phyloP scores from a whole-genome alignment of 2,113 vertebrate genomes.

The Ailuropoda melanoleuca region DNA sequence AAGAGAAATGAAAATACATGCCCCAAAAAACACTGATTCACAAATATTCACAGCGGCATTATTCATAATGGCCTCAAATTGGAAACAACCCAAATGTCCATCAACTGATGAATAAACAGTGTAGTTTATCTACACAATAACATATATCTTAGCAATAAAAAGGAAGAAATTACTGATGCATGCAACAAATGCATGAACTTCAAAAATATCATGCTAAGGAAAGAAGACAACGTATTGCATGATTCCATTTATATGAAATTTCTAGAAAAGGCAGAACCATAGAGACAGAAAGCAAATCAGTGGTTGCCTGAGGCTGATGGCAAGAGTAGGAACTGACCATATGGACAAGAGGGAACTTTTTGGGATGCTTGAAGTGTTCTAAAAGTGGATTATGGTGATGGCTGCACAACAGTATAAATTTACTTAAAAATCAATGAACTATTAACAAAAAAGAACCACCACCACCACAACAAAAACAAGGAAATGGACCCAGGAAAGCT shows the following conservation, averaged over 20 bases:
- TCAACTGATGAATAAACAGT: background rate
- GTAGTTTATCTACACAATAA: background rate
- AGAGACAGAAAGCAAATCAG: background rate
- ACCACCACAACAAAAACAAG: background rate
- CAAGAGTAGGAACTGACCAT: background rate
- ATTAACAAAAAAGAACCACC: background rate
- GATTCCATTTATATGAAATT: background rate
- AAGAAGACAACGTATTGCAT: background rate
- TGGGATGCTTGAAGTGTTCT: background rate
- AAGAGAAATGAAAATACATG: background rate
- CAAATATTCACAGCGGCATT: background rate
- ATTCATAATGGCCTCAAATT: background rate
- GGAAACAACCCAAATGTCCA: background rate
- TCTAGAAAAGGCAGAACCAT: background rate
- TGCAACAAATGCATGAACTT: background rate
- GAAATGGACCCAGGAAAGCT: background rate
- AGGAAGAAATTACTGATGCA: background rate
- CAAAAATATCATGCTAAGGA: background rate
- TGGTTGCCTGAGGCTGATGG: background rate
- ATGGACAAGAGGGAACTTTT: background rate
- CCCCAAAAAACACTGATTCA: background rate
- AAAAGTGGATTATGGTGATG: background rate
- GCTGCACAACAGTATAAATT: background rate
- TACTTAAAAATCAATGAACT: background rate
- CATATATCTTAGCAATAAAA: background rate